A percentile compares a stretch with the other conserved stretches of the same genome.
Conservation (phyloP, 2,113 vertebrate genomes). For the Oophaga pumilio region DNA sequence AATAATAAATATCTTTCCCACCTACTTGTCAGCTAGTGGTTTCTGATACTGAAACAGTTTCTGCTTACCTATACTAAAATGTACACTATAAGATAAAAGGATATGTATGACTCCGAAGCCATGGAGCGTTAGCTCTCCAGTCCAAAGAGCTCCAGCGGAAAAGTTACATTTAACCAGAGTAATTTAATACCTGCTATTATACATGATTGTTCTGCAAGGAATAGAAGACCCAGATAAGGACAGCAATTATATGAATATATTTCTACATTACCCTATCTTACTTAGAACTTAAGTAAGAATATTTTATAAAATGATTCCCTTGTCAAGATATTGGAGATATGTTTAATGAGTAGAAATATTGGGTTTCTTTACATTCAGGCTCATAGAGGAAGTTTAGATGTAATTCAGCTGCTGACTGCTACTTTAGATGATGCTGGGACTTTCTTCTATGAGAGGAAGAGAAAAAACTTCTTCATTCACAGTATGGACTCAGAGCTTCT, state of each 20-base stretch:
- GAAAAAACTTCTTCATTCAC: no score
- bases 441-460: no score
- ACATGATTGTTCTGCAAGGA: background rate
- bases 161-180: background rate
- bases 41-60: background rate
- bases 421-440: no score
- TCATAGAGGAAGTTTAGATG: no score
- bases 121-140: background rate
- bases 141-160: background rate
- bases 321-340: background rate
- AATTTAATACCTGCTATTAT: background rate
- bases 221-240: background rate
- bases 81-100: background rate
- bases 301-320: background rate
- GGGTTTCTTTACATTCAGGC: no score
- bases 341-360: background rate
- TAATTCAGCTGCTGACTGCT: no score
- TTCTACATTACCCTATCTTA: background rate
- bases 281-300: background rate
- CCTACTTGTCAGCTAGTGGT: background rate
- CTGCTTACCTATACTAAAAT: slow-evolving; percentile 3
- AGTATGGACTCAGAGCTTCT: no score
- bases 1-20: slow-evolving; percentile 12
- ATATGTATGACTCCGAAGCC: background rate
- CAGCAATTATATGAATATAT: background rate